Evolutionary conservation across 1,140 invertebrate species (phyloP).

Genomic region (Penaeus chinensis): DNA sequence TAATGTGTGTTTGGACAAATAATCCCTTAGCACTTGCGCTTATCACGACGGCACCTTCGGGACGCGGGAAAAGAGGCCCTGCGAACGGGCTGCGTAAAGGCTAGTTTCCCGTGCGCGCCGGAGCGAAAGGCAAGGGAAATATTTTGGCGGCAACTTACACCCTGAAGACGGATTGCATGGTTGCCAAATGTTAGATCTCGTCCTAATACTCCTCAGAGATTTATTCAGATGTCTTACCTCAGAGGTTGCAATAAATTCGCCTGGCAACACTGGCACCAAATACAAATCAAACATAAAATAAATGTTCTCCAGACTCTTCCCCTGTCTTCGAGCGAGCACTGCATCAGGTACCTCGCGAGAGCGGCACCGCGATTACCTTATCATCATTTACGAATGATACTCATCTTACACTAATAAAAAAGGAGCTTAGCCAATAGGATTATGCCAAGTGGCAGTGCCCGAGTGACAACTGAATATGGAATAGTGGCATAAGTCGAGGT

Average conservation of each 20-base stretch:
- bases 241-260: too few species aligned
- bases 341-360: background rate
- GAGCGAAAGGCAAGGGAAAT: background rate
- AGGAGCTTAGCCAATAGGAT: background rate
- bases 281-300: too few species aligned
- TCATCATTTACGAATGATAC: slow-evolving; percentile 24
- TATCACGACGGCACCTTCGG: background rate
- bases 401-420: slow-evolving; percentile 6
- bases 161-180: slow-evolving; percentile 19
- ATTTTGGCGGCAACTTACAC: slow-evolving; percentile 30
- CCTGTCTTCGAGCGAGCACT: background rate
- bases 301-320: too few species aligned
- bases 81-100: background rate
- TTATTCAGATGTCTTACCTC: too few species aligned
- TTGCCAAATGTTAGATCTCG: slow-evolving; percentile 8
- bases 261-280: too few species aligned
- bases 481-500: background rate
- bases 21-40: slow-evolving; percentile 41
- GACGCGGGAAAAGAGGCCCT: background rate
- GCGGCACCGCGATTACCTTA: background rate
- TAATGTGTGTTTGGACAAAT: slow-evolving; percentile 45
- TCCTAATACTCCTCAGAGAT: too few species aligned
- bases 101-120: background rate
- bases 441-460: slow-evolving; percentile 5
- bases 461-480: background rate